Conservation (phyloP, 2,888 invertebrate genomes). For the Seira sanloemensis region DNA sequence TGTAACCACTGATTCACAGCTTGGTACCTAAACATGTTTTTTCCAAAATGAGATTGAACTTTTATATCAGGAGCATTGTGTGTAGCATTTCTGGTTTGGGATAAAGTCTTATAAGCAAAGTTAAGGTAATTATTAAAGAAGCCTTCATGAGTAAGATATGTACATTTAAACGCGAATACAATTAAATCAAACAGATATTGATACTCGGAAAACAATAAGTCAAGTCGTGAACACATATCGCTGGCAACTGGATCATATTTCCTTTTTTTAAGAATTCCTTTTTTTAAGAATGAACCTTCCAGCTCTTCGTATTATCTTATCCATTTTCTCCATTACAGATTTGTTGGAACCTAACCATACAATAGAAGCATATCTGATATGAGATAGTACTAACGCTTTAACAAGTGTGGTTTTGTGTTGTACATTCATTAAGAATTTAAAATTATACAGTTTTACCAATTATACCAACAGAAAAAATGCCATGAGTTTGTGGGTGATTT, state of each 20-base stretch:
- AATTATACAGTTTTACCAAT: no score
- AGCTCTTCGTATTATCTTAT: neutral
- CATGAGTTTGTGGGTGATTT: no score
- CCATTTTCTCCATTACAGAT: neutral
- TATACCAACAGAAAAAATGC: no score
- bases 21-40: neutral
- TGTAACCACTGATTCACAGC: neutral
- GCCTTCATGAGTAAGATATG: neutral
- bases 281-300: neutral
- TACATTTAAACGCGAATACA: constrained; percentile 18
- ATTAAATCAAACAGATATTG: neutral
- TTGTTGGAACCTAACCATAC: neutral
- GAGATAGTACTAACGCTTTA: no score
- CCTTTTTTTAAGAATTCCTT: neutral
- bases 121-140: constrained; percentile 11
- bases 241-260: constrained; percentile 13
- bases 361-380: neutral
- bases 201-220: neutral
- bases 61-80: neutral
- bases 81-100: neutral
- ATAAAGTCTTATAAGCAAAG: neutral
- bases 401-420: no score
- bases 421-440: no score
- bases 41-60: neutral
- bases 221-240: neutral